Evolutionary conservation across 1,140 invertebrate genomes (phyloP).

Genomic region (Kradibia gibbosae): DNA sequence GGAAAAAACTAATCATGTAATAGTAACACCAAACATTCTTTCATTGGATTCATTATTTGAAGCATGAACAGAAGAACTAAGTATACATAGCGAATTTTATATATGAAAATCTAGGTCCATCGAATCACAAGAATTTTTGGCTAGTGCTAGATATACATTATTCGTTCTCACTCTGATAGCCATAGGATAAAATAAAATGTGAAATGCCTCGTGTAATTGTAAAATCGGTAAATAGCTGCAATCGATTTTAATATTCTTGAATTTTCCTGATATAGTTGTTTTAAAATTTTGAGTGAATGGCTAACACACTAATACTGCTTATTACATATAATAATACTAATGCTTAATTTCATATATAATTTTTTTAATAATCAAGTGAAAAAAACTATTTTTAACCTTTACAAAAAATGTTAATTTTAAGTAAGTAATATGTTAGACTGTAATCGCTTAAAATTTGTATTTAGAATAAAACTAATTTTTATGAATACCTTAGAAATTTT

Average conservation of each 20-base stretch:
- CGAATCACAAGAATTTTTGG: background rate
- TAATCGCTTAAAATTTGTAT: too few species aligned
- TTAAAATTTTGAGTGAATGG: too few species aligned
- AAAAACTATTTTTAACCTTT: too few species aligned
- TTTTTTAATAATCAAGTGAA: too few species aligned
- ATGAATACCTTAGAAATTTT: too few species aligned
- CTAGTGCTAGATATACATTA: slow-evolving; percentile 19
- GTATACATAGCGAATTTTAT: background rate
- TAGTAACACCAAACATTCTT: background rate
- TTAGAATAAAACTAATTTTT: too few species aligned
- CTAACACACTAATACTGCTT: too few species aligned
- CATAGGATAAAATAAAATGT: background rate
- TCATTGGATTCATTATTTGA: background rate
- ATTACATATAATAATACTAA: too few species aligned
- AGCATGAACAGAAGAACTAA: background rate
- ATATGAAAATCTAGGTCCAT: background rate
- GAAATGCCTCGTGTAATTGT: background rate
- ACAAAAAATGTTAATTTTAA: too few species aligned
- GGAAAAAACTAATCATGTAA: background rate
- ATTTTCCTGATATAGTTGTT: too few species aligned
- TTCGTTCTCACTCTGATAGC: background rate
- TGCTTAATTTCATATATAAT: too few species aligned
- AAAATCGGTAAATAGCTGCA: background rate
- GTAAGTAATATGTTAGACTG: too few species aligned
- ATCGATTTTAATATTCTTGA: slow-evolving; percentile 6